Conservation (phyloP, 2,113 vertebrate species). For the Scatophagus argus region DNA sequence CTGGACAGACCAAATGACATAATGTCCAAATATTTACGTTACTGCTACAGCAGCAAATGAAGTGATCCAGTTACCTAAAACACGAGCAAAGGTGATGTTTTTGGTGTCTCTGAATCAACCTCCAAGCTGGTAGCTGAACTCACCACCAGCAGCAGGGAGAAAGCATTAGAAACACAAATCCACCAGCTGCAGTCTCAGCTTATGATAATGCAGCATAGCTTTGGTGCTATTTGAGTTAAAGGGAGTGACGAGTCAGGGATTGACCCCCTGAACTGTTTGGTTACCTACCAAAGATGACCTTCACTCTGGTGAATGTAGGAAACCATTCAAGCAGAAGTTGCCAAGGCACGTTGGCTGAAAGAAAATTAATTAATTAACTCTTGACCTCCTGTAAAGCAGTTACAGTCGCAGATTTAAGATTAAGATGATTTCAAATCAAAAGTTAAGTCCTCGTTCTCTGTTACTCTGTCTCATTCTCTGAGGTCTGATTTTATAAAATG, state of each 20-base stretch:
- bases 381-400: background rate
- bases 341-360: background rate
- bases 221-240: background rate
- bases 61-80: background rate
- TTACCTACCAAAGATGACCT: too few relatives aligned
- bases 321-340: background rate
- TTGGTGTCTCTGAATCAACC: background rate
- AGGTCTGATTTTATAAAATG: background rate
- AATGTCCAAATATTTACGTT: conserved; percentile 3
- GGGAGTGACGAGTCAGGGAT: background rate
- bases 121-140: background rate
- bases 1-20: background rate
- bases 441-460: background rate
- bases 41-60: background rate
- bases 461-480: background rate
- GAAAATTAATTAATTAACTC: conserved; percentile 6
- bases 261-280: background rate
- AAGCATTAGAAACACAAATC: background rate
- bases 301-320: conserved; percentile 17
- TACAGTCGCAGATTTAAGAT: background rate
- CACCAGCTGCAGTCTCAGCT: background rate
- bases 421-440: background rate
- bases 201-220: background rate
- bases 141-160: background rate
- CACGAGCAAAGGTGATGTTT: background rate